A percentile compares a stretch with the other conserved stretches of the same genome.
These are phyloP conservation scores for Callospermophilus lateralis DNA, from an alignment of 2,113 vertebrate species.

Conservation along the genomic window DNA sequence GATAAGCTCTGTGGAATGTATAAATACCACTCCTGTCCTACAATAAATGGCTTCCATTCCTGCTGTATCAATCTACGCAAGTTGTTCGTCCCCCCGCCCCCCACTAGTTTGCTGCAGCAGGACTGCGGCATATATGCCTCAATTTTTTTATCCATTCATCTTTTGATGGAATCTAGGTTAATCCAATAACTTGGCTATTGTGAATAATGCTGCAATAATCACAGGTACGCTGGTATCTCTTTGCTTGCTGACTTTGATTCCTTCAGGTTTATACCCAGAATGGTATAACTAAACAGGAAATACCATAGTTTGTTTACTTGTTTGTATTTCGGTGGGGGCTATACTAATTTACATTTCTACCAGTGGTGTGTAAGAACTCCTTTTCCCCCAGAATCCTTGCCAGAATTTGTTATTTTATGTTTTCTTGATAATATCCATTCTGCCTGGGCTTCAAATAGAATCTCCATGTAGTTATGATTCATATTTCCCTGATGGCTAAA, in stretches of 20 bases:
- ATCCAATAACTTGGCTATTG: not conserved
- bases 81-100: no score
- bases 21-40: no score
- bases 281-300: not conserved
- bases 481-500: not conserved
- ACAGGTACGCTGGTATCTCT: not conserved
- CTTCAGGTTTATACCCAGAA: not conserved
- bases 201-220: not conserved
- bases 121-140: no score
- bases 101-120: no score
- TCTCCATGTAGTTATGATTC: not conserved
- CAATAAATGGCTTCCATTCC: no score
- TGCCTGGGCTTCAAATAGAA: not conserved
- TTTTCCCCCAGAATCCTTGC: not conserved
- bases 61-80: no score
- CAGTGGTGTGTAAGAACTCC: not conserved
- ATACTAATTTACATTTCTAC: not conserved
- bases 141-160: not conserved
- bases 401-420: not conserved
- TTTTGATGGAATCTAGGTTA: not conserved
- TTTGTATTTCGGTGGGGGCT: not conserved
- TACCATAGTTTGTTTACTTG: not conserved
- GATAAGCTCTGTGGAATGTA: no score
- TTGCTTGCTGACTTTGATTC: not conserved
- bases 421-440: not conserved